Percentiles rank a stretch among this genome's conserved stretches.
phyloP scores from a whole-genome alignment of 2,888 invertebrate species.

The Yponomeuta plumbellus region DNA sequence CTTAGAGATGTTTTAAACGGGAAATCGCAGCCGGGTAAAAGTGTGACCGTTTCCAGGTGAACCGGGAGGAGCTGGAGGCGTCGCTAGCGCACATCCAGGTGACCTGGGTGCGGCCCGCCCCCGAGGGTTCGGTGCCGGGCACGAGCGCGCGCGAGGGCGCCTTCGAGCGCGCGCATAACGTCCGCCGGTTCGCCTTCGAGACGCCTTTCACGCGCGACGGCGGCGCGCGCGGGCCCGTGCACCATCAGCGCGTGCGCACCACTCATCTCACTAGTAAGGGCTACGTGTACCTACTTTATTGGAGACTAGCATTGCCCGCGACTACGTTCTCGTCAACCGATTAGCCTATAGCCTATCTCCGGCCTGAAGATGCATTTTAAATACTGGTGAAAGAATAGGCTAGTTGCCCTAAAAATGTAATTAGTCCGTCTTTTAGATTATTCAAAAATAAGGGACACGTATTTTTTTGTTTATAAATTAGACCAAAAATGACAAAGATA shows the following conservation, averaged over 20 bases:
- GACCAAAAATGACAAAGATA: too few relatives aligned
- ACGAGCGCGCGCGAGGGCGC: constrained; percentile 85
- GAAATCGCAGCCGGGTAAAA: too few relatives aligned
- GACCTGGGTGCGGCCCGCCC: constrained; percentile 95
- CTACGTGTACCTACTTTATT: not conserved
- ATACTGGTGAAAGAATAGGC: too few relatives aligned
- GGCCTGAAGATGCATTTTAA: too few relatives aligned
- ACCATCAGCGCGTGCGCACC: constrained; percentile 93
- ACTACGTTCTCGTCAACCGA: too few relatives aligned
- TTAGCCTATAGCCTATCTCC: too few relatives aligned
- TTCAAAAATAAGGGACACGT: too few relatives aligned
- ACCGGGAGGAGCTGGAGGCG: constrained; percentile 84
- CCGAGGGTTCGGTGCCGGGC: constrained; percentile 84
- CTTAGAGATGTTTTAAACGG: not conserved
- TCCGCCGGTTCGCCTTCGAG: constrained; percentile 93
- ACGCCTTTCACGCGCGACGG: constrained; percentile 94
- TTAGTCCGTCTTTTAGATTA: too few relatives aligned
- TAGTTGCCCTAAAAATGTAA: too few relatives aligned
- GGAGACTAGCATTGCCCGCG: not conserved
- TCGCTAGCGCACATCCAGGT: constrained; percentile 95
- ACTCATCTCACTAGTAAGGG: constrained; percentile 91
- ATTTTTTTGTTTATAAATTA: too few relatives aligned
- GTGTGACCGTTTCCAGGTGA: constrained; percentile 69
- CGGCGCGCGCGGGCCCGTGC: constrained; percentile 84
- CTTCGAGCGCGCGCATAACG: constrained; percentile 93